Evolutionary conservation across 2,797 vertebrate genomes (phyloP), one percentile per base, ranked within the genome.

Genomic region (Poecilia wingei): DNA sequence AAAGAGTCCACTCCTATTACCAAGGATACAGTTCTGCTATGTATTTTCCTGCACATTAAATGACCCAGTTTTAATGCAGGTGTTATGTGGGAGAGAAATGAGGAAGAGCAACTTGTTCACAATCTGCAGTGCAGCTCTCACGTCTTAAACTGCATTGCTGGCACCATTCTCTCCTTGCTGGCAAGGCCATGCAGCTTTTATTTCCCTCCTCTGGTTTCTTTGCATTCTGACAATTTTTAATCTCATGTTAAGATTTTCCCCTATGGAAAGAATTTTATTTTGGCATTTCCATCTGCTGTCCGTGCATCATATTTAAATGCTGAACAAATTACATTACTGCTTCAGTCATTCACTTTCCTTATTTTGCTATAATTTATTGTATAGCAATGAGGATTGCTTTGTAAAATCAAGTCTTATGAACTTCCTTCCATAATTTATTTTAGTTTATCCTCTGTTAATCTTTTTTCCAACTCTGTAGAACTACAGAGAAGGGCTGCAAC

Each of bases 41-140:
- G 53, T 77, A 45, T 78, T 46, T 4, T 12, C 49, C 22, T 49
- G 25, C 57, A 66, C 61, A 72, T 83, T 78, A 80, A 83, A 69
- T 33, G 75, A n/a, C 33, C 25, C 61, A 64, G 72, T 45, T 79
- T 73, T 41, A 66, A 28, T 22, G 72, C 57, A 76, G 72, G 64
- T 81, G 70, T 71, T 18, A 57, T 78, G 81, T 64, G 68, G 74
- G 77, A 82, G 77, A 59, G 43, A 47, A 81, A 75, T 79, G 79
- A 86, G 43, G 31, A 76, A 43, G 46, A 81, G 41, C 74, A 78
- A 86, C 84, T 82, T 77, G 87, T 84, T 88, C 79, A 68, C 79
- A 77, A 74, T 88, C 93, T 94, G 92, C 92, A 93, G 81, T 92
- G 90, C 91, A 91, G 91, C 90, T 87, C 88, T 91, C 79, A 83